These are phyloP conservation scores for Neoascia interrupta DNA, from an alignment of 2,888 invertebrate species.

Conservation along the genomic window DNA sequence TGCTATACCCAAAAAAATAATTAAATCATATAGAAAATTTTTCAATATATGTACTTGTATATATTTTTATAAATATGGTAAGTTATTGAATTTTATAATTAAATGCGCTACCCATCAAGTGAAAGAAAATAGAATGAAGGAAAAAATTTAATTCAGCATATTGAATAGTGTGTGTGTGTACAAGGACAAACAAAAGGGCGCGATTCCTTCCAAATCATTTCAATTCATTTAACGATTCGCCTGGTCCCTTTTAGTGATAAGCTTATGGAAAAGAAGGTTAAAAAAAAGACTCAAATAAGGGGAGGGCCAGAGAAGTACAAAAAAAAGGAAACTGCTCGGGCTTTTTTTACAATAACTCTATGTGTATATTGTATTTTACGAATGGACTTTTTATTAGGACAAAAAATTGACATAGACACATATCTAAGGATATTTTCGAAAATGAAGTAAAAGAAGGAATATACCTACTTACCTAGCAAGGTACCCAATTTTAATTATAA, in stretches of 20 bases:
- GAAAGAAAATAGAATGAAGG: constrained; percentile 3
- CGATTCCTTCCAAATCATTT: constrained; percentile 37
- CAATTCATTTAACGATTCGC: constrained; percentile 52
- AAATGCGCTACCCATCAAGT: not conserved
- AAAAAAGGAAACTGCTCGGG: no score
- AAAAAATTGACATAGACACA: no score
- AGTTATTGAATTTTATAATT: constrained; percentile 36
- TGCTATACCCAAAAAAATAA: not conserved
- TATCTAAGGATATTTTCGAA: no score
- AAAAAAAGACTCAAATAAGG: constrained; percentile 15
- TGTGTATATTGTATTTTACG: no score
- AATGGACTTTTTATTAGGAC: no score
- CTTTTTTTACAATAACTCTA: no score
- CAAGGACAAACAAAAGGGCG: constrained; percentile 24
- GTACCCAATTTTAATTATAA: no score
- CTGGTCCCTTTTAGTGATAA: constrained; percentile 37
- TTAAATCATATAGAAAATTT: not conserved
- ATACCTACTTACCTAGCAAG: no score
- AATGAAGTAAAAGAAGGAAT: no score
- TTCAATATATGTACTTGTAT: not conserved
- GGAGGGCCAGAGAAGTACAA: no score
- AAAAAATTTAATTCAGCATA: constrained; percentile 32
- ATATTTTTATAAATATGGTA: constrained; percentile 27
- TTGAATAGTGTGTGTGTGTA: constrained; percentile 33
- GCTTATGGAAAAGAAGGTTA: constrained; percentile 14